Conservation (phyloP, 2,113 vertebrate species). For the Dipodomys stephensi region DNA sequence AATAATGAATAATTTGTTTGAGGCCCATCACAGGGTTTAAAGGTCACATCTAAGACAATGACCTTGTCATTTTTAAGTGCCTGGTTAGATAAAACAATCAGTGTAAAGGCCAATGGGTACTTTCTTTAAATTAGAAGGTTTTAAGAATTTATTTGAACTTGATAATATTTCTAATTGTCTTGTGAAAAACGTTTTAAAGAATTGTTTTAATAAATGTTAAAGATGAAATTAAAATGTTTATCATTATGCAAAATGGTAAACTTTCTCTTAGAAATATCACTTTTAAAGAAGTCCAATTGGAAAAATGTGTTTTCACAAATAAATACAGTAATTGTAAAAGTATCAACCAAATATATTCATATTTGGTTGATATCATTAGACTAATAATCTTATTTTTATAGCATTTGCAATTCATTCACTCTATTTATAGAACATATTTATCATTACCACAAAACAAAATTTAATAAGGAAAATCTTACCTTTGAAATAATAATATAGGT, state of each 20-base stretch:
- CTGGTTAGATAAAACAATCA: constrained; percentile 79
- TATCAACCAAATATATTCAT: constrained; percentile 29
- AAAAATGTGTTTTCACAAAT: neutral
- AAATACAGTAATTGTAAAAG: neutral
- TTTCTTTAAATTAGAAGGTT: constrained; percentile 79
- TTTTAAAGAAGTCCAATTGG: constrained; percentile 25
- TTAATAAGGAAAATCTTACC: neutral
- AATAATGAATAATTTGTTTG: constrained; percentile 83
- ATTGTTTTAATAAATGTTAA: constrained; percentile 71
- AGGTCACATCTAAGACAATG: constrained; percentile 64
- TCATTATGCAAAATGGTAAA: constrained; percentile 66
- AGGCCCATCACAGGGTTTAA: constrained; percentile 63
- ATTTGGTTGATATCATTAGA: neutral
- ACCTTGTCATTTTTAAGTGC: constrained; percentile 81
- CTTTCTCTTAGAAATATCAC: constrained; percentile 63
- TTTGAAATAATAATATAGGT: constrained; percentile 2
- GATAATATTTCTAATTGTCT: constrained; percentile 75
- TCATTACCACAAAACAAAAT: neutral
- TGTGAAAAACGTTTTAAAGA: constrained; percentile 64
- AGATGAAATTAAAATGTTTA: constrained; percentile 68
- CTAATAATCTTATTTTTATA: constrained; percentile 35
- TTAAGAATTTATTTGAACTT: constrained; percentile 68
- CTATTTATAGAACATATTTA: neutral
- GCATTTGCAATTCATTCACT: neutral
- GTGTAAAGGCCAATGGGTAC: constrained; percentile 47